Base-by-base conservation (phyloP, 2,888 invertebrate species). In the Latrodectus elegans region DNA sequence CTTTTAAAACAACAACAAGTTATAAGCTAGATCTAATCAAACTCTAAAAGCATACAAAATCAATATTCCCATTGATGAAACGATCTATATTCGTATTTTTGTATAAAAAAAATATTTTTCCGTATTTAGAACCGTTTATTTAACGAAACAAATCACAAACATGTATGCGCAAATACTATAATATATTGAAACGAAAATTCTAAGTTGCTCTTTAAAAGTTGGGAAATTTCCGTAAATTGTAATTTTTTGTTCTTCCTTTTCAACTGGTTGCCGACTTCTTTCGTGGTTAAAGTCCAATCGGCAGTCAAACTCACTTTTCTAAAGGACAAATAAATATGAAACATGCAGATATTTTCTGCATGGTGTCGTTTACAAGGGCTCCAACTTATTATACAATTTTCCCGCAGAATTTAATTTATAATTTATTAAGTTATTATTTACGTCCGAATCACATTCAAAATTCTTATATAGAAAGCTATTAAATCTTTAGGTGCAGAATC, bases 201-300 rank as follows among this genome's bases (percentile, higher is more conserved):
- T 52, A 51, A 52, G 72, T 53, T 52, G 52, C 72, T 72, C 14
- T 52, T 72, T 72, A 52, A n/a, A 51, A 72, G 1, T 17, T 3
- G 4, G 12, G n/a, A 52, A 72, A 52, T 6, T 72, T 72, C 17
- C 53, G 72, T 72, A 72, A 3, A 72, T 72, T 52, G 72, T 53
- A 72, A 72, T n/a, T 74, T 74, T 74, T 74, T 60, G 17, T 55
- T 74, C 74, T 55, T 72, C 17, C 55, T n/a, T 17, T 55, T 74
- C 74, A 74, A 53, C 22, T 52, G 52, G 52, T 51, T 72, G 52
- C 72, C 2, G 72, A 53, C 3, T 22, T 22, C 74, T 74, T 55
- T 12, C 51, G 55, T 74, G 1, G 72, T 22, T 22, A 22, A 22
- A 22, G 1, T 22, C 22, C 22, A 1, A 22, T 22, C 1, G 22